Evolutionary conservation across 2,113 vertebrate genomes (phyloP).

Genomic region (Barbus barbus): DNA sequence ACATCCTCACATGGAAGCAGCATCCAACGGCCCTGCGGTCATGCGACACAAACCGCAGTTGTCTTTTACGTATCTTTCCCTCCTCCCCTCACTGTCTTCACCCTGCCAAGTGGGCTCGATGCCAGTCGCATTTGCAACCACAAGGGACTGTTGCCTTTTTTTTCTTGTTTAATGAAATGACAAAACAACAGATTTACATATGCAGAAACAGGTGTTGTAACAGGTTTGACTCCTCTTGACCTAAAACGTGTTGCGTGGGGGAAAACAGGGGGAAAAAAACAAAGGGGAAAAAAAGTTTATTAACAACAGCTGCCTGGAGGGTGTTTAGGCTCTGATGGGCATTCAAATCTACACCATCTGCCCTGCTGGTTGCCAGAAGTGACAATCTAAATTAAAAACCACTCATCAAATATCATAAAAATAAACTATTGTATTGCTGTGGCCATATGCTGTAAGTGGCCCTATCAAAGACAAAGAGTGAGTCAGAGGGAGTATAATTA

Average conservation of each 20-base stretch:
- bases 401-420: constrained; percentile 80
- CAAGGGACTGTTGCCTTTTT: constrained; percentile 76
- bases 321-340: constrained; percentile 82
- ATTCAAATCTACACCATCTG: constrained; percentile 89
- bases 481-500: constrained; percentile 51
- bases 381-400: constrained; percentile 89
- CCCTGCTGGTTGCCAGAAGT: constrained; percentile 81
- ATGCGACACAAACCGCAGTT: constrained; percentile 70
- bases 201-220: constrained; percentile 92
- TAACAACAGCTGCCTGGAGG: constrained; percentile 86
- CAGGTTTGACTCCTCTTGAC: constrained; percentile 93
- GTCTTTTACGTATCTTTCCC: constrained; percentile 63
- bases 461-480: constrained; percentile 57
- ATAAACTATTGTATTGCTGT: constrained; percentile 79
- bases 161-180: constrained; percentile 88
- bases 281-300: constrained; percentile 75
- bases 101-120: constrained; percentile 75
- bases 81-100: constrained; percentile 55
- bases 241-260: constrained; percentile 70
- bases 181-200: constrained; percentile 95
- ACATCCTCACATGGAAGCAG: constrained; percentile 74
- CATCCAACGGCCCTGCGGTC: constrained; percentile 67
- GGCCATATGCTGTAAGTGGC: constrained; percentile 76
- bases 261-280: constrained; percentile 43
- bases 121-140: constrained; percentile 83